These are phyloP conservation scores for Ophion slaviceki DNA, from an alignment of 2,888 invertebrate species.

Conservation along the genomic window DNA sequence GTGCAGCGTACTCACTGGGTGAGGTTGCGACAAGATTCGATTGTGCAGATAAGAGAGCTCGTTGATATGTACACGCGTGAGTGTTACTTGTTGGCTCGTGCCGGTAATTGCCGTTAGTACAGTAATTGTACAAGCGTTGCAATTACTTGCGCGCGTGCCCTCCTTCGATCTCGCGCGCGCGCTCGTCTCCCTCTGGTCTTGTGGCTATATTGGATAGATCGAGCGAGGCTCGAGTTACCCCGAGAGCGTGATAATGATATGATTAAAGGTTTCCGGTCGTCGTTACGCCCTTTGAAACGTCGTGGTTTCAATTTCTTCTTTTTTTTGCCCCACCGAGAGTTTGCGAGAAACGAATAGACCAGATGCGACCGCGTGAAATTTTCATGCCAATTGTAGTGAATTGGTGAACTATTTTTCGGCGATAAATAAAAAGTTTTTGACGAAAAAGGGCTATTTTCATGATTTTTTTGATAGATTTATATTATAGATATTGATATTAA, in stretches of 20 bases:
- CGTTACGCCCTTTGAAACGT: constrained; percentile 12
- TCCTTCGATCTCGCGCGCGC: constrained; percentile 40
- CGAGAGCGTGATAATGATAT: constrained; percentile 52
- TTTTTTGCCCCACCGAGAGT: neutral
- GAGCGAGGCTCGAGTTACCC: neutral
- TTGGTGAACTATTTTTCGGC: too few species aligned
- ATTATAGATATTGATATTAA: too few species aligned
- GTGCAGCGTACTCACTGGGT: constrained; percentile 9
- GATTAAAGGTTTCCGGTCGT: constrained; percentile 57
- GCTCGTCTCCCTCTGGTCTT: constrained; percentile 34
- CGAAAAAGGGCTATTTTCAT: too few species aligned
- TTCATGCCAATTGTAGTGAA: too few species aligned
- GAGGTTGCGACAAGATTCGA: constrained; percentile 36
- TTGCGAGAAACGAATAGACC: too few species aligned
- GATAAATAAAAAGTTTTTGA: too few species aligned
- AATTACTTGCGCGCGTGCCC: constrained; percentile 62
- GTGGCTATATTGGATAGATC: constrained; percentile 4
- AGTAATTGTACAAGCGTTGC: constrained; percentile 60
- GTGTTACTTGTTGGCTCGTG: constrained; percentile 58
- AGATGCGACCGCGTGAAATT: too few species aligned
- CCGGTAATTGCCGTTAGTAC: constrained; percentile 56
- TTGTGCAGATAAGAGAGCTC: constrained; percentile 46
- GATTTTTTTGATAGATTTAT: too few species aligned
- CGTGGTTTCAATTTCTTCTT: neutral
- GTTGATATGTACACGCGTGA: constrained; percentile 23